Evolutionary conservation across 2,113 vertebrate species (phyloP), one percentile per base, ranked within the genome.

Genomic region (Thinocorus orbignyianus): DNA sequence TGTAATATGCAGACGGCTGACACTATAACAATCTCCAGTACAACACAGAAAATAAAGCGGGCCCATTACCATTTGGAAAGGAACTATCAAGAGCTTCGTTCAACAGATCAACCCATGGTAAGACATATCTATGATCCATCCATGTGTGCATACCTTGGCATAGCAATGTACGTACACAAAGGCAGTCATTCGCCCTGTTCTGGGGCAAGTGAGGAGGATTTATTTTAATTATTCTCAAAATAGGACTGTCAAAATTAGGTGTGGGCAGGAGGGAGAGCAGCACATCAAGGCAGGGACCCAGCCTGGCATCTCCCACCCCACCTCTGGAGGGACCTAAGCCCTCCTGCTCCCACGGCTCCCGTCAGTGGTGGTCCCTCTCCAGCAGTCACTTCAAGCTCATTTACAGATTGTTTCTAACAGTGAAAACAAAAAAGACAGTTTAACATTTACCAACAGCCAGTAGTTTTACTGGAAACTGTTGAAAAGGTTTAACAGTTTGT

Each of bases 391-490:
- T 22, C 1, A 5, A 79, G 65, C 46, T 91, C 71, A 13, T 55
- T 76, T 57, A 24, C 4, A 58, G 35, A 66, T 94, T 66, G 46
- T 33, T 92, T 84, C 70, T 89, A 17, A 9, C 7, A 70, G 37
- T 10, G 30, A 90, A 44, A 18, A 51, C 28, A 33, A 51, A 39
- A 44, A 28, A n/a, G 9, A 11, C 25, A 55, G 42, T 48, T 78
- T 60, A 74, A 84, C 23, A 6, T 92, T 91, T 81, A 78, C 55
- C 83, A 84, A 42, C 55, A 57, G 57, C 48, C 89, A 74, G 13
- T 35, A 78, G 57, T 84, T 95, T 91, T 77, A 92, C 60, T 68
- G 80, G 77, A 78, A 95, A 71, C 80, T 81, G 77, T 1, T 72
- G 71, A 54, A 88, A 90, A 76, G 0, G 1, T 35, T 83, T 39